Percentiles rank a stretch among this genome's conserved stretches.
Evolutionary conservation across 2,113 vertebrate genomes (phyloP).

Genomic region (Otocyon megalotis): DNA sequence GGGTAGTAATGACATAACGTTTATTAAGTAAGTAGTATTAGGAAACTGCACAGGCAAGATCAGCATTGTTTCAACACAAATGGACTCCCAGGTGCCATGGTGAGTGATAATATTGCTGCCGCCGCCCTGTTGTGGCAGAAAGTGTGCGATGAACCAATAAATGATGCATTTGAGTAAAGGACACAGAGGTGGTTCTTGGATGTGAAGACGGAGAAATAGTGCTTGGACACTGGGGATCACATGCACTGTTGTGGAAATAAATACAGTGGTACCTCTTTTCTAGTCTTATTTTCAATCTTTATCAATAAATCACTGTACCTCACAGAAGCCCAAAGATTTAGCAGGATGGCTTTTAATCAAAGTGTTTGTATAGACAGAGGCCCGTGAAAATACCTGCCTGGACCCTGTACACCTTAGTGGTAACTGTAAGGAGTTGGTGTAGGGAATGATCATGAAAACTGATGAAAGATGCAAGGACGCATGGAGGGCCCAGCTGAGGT

Average conservation of each 20-base stretch:
- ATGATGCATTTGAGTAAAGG: background rate
- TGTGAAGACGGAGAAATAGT: background rate
- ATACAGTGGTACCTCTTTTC: background rate
- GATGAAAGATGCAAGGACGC: background rate
- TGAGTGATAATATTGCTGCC: background rate
- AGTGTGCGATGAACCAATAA: background rate
- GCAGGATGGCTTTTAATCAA: background rate
- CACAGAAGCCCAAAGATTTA: background rate
- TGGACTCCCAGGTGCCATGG: background rate
- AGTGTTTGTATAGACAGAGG: background rate
- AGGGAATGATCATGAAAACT: background rate
- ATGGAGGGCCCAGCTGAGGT: background rate
- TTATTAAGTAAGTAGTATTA: background rate
- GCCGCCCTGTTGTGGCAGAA: background rate
- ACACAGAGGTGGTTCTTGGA: background rate
- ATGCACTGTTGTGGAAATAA: background rate
- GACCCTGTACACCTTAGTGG: background rate
- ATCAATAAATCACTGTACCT: background rate
- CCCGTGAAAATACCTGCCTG: background rate
- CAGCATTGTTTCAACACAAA: background rate
- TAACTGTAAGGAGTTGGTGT: background rate
- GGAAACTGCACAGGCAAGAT: background rate
- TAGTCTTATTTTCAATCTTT: background rate
- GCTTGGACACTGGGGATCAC: background rate
- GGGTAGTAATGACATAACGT: background rate